A percentile compares a stretch with the other conserved stretches of the same genome.
phyloP scores from a whole-genome alignment of 2,113 vertebrate species.

The Ellobius talpinus region DNA sequence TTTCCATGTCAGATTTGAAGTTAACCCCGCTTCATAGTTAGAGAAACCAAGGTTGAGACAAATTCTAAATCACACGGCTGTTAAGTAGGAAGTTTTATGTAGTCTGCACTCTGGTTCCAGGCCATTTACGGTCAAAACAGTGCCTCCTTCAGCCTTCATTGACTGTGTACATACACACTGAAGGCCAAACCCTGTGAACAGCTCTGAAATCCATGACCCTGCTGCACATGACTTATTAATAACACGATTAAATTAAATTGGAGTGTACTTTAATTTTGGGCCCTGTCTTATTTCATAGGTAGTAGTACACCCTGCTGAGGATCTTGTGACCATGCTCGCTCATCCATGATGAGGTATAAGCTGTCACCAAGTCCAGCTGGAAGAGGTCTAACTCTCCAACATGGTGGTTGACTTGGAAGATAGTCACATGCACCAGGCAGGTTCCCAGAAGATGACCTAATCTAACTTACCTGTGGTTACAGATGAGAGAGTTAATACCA shows the following conservation, averaged over 20 bases:
- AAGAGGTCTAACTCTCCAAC: background rate
- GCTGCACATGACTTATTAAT: background rate
- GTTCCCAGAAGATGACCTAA: background rate
- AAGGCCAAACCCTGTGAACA: background rate
- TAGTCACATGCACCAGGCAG: background rate
- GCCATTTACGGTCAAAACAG: accelerated
- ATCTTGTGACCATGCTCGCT: background rate
- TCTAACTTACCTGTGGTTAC: background rate
- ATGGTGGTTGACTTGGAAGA: background rate
- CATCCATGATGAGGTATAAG: background rate
- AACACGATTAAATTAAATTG: background rate
- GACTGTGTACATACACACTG: background rate
- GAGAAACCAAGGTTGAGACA: constrained; percentile 2
- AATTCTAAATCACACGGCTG: background rate
- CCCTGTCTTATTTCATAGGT: background rate
- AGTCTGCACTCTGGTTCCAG: background rate
- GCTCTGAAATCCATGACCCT: background rate
- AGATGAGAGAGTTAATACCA: constrained; percentile 39
- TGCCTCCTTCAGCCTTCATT: accelerated
- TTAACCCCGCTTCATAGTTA: background rate
- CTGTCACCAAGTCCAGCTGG: background rate
- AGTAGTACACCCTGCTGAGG: background rate
- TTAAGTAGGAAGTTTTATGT: background rate
- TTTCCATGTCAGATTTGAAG: background rate
- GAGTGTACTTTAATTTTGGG: background rate